Base-by-base conservation (phyloP, 2,797 vertebrate genomes). In the Anabacerthia variegaticeps region DNA sequence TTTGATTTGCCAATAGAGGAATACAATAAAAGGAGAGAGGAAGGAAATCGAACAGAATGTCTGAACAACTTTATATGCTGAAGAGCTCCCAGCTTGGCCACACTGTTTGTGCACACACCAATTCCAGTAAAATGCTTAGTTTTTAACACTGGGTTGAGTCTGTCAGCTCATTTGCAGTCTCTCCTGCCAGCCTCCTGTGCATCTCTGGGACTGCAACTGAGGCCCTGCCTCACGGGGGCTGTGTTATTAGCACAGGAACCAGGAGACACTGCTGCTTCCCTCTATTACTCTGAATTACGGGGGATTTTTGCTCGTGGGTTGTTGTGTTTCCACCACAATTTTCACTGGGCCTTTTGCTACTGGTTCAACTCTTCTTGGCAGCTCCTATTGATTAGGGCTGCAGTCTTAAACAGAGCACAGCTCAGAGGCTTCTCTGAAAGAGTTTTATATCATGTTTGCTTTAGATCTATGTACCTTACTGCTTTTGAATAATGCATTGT, bases 51-150 rank as follows among this genome's bases (percentile, higher is more conserved):
- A 63, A 34, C 14, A 36, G 36, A 77, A 55, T 39, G 59, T 32
- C 36, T 28, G 36, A 63, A n/a, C 32, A 65, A n/a, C 27, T 43
- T 74, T 55, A 51, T 37, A 39, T 34, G 43, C 59, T 68, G 69
- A 62, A 34, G 54, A 62, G 23, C 34, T 52, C 30, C 54, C 62
- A 17, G 20, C 61, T 43, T 51, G 30, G 26, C 32, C 30, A 9
- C 5, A 7, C 27, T 71, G 27, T 65, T 77, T 2, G 0, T 37
- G 30, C 15, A 14, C 14, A 27, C 4, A 19, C 1, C n/a, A 8
- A 34, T 85, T 62, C 76, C 7, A 18, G 43, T 27, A 46, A 75
- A 80, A 72, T 46, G 3, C 23, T 51, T 78, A 4, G 24, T 58
- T 85, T 65, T 81, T 81, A 72, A 56, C 27, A 32, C 3, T 19